phyloP scores from a whole-genome alignment of 2,888 invertebrate genomes.

The Quadroppia sp. region DNA sequence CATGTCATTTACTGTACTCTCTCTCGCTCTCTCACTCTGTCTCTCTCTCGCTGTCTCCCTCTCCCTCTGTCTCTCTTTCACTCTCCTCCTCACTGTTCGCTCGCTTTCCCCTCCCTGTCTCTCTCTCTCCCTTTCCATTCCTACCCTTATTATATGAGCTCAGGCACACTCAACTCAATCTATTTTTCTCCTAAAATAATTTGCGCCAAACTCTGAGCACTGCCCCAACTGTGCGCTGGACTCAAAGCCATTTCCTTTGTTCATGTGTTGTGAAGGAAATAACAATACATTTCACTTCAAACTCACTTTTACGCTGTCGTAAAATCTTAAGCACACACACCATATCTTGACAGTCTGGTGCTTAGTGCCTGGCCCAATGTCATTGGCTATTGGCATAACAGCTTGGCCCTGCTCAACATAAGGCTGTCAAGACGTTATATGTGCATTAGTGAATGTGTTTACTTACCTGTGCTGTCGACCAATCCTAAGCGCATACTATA shows the following conservation, averaged over 20 bases:
- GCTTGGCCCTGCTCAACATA: no score
- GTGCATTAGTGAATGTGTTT: neutral
- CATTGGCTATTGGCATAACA: no score
- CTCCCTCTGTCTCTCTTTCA: no score
- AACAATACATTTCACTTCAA: no score
- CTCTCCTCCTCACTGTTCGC: neutral
- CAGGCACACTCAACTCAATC: neutral
- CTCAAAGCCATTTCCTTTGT: slow-evolving; percentile 30
- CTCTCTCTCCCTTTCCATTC: neutral
- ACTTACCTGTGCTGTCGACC: neutral
- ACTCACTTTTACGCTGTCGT: slow-evolving; percentile 22
- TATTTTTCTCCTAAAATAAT: slow-evolving; percentile 15
- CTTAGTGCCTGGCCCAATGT: neutral
- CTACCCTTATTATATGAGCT: neutral
- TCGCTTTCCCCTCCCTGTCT: neutral
- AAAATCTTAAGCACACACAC: neutral
- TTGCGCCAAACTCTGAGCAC: slow-evolving; percentile 19
- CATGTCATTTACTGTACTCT: slow-evolving; percentile 28
- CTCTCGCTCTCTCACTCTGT: neutral
- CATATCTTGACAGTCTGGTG: no score
- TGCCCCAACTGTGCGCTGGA: neutral
- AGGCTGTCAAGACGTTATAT: no score
- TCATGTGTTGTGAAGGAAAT: slow-evolving; percentile 28
- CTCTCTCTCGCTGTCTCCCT: no score
- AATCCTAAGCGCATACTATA: neutral